Base-by-base conservation (phyloP, 2,888 invertebrate species). In the Cryptops parisi region DNA sequence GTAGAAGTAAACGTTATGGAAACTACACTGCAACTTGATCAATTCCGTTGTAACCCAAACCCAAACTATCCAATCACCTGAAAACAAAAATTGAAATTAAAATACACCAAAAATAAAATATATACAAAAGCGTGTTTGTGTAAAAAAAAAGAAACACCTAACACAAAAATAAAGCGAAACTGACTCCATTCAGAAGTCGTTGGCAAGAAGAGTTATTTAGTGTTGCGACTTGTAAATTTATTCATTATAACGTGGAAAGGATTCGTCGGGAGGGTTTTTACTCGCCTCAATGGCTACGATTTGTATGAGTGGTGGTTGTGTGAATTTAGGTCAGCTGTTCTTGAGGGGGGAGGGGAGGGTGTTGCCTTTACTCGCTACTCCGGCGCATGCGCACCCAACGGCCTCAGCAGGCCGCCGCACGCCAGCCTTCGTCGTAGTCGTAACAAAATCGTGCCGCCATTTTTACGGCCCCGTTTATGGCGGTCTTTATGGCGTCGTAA, bases 401-500 rank as follows among this genome's bases (percentile, higher is more conserved):
- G 6, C 43, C 43, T 12, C 43, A 41, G 43, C 43, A 21, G 15
- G 43, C 17, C 43, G 9, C 43, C 15, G 15, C 43, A 41, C n/a
- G n/a, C n/a, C n/a, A n/a, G n/a, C n/a, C n/a, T n/a, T n/a, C n/a
- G n/a, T n/a, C n/a, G n/a, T n/a, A n/a, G n/a, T n/a, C n/a, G n/a
- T 41, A 41, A 41, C 43, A 41, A 41, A 41, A 41, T 21, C 46
- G 22, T 9, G 52, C 52, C 52, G 52, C 52, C 52, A 52, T 52
- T 52, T 52, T 45, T 52, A 52, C 52, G 26, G 44, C 43, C 26
- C 22, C 52, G 33, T 52, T 52, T 43, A 52, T 52, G 52, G 52
- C 52, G 27, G 44, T 45, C 52, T 52, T 52, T 52, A 52, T 52
- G 52, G 52, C 52, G 52, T 52, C 52, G 52, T 52, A 52, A 52